A percentile compares a stretch with the other conserved stretches of the same genome.
Conservation (phyloP, 2,888 invertebrate genomes). For the Empis stercorea region DNA sequence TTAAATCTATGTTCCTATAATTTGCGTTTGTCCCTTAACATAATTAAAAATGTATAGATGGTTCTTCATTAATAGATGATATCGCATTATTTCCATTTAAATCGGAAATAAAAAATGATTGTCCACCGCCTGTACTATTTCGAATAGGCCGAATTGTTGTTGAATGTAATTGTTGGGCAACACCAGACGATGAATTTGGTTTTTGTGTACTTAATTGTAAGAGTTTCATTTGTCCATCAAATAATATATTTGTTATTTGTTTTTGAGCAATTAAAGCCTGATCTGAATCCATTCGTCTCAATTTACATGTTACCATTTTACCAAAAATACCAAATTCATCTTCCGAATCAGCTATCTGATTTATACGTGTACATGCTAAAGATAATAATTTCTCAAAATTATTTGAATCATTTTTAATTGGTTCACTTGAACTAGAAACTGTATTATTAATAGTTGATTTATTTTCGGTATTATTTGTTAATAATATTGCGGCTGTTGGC, state of each 20-base stretch:
- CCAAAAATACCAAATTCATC: slow-evolving; percentile 31
- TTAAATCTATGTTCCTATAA: too few relatives aligned
- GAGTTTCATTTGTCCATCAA: slow-evolving; percentile 35
- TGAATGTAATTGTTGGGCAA: not conserved
- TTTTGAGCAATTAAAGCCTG: slow-evolving; percentile 33
- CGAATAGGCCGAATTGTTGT: not conserved
- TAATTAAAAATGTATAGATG: too few relatives aligned
- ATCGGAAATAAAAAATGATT: not conserved
- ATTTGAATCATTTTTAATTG: slow-evolving; percentile 24
- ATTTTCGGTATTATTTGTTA: not conserved
- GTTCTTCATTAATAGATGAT: not conserved
- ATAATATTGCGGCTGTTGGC: slow-evolving; percentile 1
- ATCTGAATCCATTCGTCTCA: slow-evolving; percentile 29
- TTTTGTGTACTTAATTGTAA: slow-evolving; percentile 15
- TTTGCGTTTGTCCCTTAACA: too few relatives aligned
- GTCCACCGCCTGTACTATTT: not conserved
- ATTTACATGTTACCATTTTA: slow-evolving; percentile 32
- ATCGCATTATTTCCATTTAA: not conserved
- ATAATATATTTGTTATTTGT: slow-evolving; percentile 31
- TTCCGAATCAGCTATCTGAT: slow-evolving; percentile 18
- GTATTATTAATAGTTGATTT: slow-evolving; percentile 18
- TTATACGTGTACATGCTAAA: slow-evolving; percentile 28
- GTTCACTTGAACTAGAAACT: slow-evolving; percentile 22
- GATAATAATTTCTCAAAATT: slow-evolving; percentile 30
- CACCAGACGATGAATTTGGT: not conserved